Conservation (phyloP, 92 coral and sea anemone species). For the Palythoa heliodiscus region DNA sequence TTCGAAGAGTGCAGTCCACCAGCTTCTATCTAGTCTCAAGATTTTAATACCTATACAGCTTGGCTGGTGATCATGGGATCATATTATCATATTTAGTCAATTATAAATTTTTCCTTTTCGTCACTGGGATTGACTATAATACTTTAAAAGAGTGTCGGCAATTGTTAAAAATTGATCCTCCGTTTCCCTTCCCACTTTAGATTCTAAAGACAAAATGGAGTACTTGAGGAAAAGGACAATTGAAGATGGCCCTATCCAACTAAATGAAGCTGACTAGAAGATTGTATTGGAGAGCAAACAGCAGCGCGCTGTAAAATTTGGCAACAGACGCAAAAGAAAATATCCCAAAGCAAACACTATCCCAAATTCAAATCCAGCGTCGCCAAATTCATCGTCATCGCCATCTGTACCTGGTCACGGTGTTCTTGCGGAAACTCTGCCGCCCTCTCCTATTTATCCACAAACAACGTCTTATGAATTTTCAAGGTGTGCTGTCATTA, state of each 20-base stretch:
- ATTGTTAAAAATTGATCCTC: no score
- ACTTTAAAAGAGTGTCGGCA: neutral
- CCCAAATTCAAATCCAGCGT: constrained; percentile 19
- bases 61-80: neutral
- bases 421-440: constrained; percentile 23
- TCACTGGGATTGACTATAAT: neutral
- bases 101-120: neutral
- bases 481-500: neutral
- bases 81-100: neutral
- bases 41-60: neutral
- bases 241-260: constrained; percentile 5
- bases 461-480: neutral
- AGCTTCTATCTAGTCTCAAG: neutral
- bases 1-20: neutral
- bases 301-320: neutral
- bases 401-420: constrained; percentile 18
- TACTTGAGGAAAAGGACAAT: neutral
- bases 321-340: constrained; percentile 17
- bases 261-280: constrained; percentile 4
- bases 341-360: neutral
- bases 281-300: neutral
- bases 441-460: constrained; percentile 21
- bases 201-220: no score
- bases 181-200: no score
- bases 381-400: neutral